phyloP scores from a whole-genome alignment of 2,888 invertebrate genomes.

The Drosophila neutralis region DNA sequence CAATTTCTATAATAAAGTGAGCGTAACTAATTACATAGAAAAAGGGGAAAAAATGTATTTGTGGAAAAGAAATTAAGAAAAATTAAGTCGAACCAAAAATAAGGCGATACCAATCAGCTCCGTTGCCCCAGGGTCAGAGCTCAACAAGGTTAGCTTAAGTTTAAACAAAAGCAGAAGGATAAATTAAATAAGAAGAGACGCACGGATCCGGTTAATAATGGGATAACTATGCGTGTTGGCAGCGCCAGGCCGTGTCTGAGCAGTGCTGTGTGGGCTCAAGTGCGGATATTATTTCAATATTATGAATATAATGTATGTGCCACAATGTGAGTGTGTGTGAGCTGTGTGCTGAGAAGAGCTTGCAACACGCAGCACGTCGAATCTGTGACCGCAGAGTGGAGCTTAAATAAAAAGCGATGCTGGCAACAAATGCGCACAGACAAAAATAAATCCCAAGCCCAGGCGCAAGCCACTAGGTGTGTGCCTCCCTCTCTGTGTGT shows the following conservation, averaged over 20 bases:
- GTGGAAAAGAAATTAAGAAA: not conserved
- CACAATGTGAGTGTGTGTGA: constrained; percentile 23
- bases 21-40: not conserved
- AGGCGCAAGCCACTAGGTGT: constrained; percentile 4
- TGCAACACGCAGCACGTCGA: constrained; percentile 44
- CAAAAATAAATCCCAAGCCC: constrained; percentile 58
- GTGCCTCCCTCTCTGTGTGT: not conserved
- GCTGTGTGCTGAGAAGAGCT: constrained; percentile 31
- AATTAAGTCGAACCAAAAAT: not conserved
- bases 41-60: not conserved
- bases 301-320: constrained; percentile 60
- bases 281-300: constrained; percentile 60
- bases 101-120: not conserved
- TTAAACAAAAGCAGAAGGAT: not conserved
- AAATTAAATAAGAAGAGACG: not conserved
- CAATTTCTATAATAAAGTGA: not conserved
- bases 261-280: constrained; percentile 27
- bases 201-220: not conserved
- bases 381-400: constrained; percentile 38
- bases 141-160: not conserved
- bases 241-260: constrained; percentile 6
- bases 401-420: constrained; percentile 30
- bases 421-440: constrained; percentile 25
- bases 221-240: constrained; percentile 24
- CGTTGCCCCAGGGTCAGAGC: not conserved